Conservation (phyloP, 2,888 invertebrate genomes). For the Pyrocoelia pectoralis region DNA sequence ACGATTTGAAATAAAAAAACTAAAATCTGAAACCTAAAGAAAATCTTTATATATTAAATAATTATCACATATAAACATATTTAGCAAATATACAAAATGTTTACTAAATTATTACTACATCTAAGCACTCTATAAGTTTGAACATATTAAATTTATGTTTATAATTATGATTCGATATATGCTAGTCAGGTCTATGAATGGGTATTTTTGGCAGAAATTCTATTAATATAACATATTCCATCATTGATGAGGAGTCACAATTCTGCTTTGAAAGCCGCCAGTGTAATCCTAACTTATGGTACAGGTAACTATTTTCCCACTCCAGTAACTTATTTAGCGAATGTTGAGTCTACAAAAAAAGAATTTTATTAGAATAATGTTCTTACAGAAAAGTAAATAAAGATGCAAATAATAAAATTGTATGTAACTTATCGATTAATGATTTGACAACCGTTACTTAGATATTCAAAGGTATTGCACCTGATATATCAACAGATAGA, state of each 20-base stretch:
- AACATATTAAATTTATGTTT: constrained; percentile 19
- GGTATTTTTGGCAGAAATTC: constrained; percentile 97
- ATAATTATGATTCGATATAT: constrained; percentile 22
- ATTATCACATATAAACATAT: constrained; percentile 34
- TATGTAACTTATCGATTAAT: too few species aligned
- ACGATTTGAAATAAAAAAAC: too few species aligned
- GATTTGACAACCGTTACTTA: too few species aligned
- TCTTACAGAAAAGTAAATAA: not conserved
- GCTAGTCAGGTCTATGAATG: constrained; percentile 92
- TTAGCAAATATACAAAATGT: constrained; percentile 38
- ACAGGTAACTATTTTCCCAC: constrained; percentile 97
- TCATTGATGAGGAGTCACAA: constrained; percentile 96
- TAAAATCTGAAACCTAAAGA: not conserved
- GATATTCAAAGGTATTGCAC: too few species aligned
- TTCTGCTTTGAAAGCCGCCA: constrained; percentile 95
- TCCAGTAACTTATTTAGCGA: constrained; percentile 94
- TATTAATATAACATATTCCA: constrained; percentile 95
- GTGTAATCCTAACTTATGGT: constrained; percentile 92
- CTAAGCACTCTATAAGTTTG: constrained; percentile 28
- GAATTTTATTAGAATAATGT: not conserved
- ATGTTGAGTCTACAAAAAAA: constrained; percentile 80
- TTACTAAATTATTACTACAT: constrained; percentile 34
- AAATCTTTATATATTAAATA: constrained; percentile 17
- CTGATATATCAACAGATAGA: too few species aligned
- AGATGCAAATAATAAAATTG: too few species aligned